Evolutionary conservation across 2,113 vertebrate genomes (phyloP).

Genomic region (Saguinus midas): DNA sequence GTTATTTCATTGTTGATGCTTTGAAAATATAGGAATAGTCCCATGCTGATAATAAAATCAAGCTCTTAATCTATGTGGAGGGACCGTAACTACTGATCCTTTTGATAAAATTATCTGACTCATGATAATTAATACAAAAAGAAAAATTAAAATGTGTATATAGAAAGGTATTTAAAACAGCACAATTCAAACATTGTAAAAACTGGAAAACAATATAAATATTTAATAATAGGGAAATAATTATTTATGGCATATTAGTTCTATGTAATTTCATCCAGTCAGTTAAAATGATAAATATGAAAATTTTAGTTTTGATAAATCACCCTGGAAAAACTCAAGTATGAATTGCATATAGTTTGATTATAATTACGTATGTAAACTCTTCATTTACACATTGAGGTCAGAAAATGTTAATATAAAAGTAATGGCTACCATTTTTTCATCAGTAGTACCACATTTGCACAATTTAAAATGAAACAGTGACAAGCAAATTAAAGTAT

Average conservation of each 20-base stretch:
- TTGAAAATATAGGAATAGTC: neutral
- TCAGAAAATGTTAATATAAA: conserved; percentile 1
- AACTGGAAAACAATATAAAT: neutral
- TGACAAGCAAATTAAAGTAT: conserved; percentile 13
- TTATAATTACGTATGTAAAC: neutral
- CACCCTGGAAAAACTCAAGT: neutral
- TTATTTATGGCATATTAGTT: neutral
- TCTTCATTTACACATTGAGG: neutral
- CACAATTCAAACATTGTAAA: neutral
- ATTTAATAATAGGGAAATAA: neutral
- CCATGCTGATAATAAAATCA: neutral
- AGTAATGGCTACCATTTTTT: neutral
- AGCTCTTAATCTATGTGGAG: neutral
- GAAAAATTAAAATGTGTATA: neutral
- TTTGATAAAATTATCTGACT: neutral
- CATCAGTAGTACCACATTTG: neutral
- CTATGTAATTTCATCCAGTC: neutral
- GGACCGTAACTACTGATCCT: neutral
- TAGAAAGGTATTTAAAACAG: neutral
- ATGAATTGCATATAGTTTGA: neutral
- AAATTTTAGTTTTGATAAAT: conserved; percentile 28
- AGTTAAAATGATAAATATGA: neutral
- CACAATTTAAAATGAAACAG: conserved; percentile 17
- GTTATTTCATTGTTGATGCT: neutral
- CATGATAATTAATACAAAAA: neutral